phyloP scores from a whole-genome alignment of 2,888 invertebrate species.

The Thereva unica region DNA sequence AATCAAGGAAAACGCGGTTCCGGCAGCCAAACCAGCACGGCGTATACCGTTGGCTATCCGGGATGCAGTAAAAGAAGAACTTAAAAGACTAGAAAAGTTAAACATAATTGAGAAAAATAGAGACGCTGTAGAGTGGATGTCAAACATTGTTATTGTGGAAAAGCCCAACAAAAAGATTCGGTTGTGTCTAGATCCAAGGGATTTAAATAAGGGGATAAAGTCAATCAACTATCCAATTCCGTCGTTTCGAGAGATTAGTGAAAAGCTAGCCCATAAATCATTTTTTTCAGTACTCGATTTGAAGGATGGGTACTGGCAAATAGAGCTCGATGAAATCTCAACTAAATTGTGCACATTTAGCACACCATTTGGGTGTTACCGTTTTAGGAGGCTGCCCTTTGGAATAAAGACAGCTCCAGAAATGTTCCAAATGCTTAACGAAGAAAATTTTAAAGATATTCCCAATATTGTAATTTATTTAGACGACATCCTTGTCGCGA shows the following conservation, averaged over 20 bases:
- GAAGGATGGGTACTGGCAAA: slow-evolving; percentile 41
- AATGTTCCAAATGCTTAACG: slow-evolving; percentile 41
- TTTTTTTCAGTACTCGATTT: slow-evolving; percentile 45
- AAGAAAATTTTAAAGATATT: slow-evolving; percentile 42
- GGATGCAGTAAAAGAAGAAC: slow-evolving; percentile 2
- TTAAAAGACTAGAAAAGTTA: neutral
- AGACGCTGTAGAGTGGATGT: neutral
- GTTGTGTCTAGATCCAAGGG: slow-evolving; percentile 45
- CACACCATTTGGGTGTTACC: slow-evolving; percentile 40
- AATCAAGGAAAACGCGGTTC: slow-evolving; percentile 11
- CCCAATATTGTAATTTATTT: slow-evolving; percentile 26
- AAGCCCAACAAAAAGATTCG: slow-evolving; percentile 42
- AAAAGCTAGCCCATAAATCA: slow-evolving; percentile 43
- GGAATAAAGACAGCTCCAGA: slow-evolving; percentile 23
- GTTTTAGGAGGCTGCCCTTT: slow-evolving; percentile 9
- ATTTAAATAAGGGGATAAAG: slow-evolving; percentile 44
- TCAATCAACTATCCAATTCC: slow-evolving; percentile 46
- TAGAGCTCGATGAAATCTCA: slow-evolving; percentile 38
- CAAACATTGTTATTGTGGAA: slow-evolving; percentile 41
- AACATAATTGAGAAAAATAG: neutral
- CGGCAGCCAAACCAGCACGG: slow-evolving; percentile 16
- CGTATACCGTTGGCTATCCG: slow-evolving; percentile 13
- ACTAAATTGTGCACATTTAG: slow-evolving; percentile 45
- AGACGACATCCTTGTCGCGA: slow-evolving; percentile 24
- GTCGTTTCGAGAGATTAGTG: slow-evolving; percentile 43